A percentile compares a stretch with the other conserved stretches of the same genome.
phyloP scores from a whole-genome alignment of 2,888 invertebrate genomes.

The Deroplatys truncata region DNA sequence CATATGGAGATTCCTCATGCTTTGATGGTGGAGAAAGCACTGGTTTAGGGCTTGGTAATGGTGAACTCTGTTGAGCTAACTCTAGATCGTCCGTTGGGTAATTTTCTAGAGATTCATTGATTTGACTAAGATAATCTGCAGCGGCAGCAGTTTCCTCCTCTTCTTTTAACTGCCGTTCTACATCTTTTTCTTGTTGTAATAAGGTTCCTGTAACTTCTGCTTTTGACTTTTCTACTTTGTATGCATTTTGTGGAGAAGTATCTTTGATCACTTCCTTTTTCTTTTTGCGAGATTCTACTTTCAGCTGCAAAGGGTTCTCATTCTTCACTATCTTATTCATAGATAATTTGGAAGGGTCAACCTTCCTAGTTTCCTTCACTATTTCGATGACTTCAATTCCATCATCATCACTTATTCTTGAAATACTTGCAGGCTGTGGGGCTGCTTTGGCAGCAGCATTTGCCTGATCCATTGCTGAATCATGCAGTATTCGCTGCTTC shows the following conservation, averaged over 20 bases:
- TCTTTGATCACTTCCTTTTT: slow-evolving; percentile 27
- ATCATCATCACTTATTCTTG: slow-evolving; percentile 8
- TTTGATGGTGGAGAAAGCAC: neutral
- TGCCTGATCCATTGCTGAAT: slow-evolving; percentile 33
- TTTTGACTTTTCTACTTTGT: neutral
- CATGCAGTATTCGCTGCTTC: slow-evolving; percentile 39
- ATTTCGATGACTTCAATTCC: slow-evolving; percentile 27
- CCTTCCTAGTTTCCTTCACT: neutral
- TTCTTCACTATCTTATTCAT: neutral
- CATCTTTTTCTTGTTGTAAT: slow-evolving; percentile 13
- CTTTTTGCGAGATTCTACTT: slow-evolving; percentile 25
- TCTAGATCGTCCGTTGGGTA: neutral
- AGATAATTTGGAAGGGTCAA: neutral
- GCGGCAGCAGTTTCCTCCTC: slow-evolving; percentile 45
- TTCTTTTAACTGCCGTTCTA: slow-evolving; percentile 6
- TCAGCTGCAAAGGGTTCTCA: neutral
- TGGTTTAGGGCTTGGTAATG: neutral
- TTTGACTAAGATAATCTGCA: slow-evolving; percentile 45
- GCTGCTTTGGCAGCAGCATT: slow-evolving; percentile 35
- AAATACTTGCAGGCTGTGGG: neutral
- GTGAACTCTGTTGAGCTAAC: neutral
- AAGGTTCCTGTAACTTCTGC: neutral
- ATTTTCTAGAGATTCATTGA: slow-evolving; percentile 36
- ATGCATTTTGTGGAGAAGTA: neutral
- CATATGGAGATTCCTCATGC: neutral